A percentile compares a stretch with the other conserved stretches of the same genome.
phyloP scores from a whole-genome alignment of 2,888 invertebrate species.

The Melipona bicolor region DNA sequence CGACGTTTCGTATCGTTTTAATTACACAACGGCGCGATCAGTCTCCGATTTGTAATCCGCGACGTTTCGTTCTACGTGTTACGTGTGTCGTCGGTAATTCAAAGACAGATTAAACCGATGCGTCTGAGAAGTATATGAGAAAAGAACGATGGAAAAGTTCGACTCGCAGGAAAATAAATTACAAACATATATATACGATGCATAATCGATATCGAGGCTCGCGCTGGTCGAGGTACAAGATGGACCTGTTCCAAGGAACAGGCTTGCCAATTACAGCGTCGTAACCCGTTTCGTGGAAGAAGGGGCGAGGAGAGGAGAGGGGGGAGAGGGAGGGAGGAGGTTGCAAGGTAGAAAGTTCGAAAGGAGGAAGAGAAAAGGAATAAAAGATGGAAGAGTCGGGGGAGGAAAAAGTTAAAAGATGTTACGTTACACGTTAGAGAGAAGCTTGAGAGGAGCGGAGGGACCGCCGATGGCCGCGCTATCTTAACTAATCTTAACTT shows the following conservation, averaged over 20 bases:
- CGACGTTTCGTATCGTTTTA: too few species aligned
- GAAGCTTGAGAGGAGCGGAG: slow-evolving; percentile 13
- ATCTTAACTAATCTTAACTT: slow-evolving; percentile 67
- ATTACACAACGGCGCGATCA: too few species aligned
- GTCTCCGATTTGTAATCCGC: too few species aligned
- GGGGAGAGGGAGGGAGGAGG: too few species aligned
- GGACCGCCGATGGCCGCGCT: slow-evolving; percentile 32
- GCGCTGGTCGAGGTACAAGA: not conserved
- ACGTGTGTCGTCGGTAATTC: too few species aligned
- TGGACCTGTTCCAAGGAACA: not conserved
- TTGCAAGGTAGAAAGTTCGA: not conserved
- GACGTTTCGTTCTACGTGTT: too few species aligned
- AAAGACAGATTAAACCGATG: too few species aligned
- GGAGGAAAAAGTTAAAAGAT: slow-evolving; percentile 9
- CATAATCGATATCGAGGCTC: slow-evolving; percentile 12
- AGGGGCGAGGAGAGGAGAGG: not conserved
- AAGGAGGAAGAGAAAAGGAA: too few species aligned
- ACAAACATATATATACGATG: too few species aligned
- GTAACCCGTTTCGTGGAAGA: not conserved
- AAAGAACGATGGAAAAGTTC: too few species aligned
- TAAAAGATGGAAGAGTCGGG: not conserved
- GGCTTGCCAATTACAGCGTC: slow-evolving; percentile 38
- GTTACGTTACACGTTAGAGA: not conserved
- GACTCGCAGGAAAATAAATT: too few species aligned
- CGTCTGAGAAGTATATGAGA: too few species aligned